Conservation (phyloP, 2,797 vertebrate genomes). For the Myotis daubentonii region DNA sequence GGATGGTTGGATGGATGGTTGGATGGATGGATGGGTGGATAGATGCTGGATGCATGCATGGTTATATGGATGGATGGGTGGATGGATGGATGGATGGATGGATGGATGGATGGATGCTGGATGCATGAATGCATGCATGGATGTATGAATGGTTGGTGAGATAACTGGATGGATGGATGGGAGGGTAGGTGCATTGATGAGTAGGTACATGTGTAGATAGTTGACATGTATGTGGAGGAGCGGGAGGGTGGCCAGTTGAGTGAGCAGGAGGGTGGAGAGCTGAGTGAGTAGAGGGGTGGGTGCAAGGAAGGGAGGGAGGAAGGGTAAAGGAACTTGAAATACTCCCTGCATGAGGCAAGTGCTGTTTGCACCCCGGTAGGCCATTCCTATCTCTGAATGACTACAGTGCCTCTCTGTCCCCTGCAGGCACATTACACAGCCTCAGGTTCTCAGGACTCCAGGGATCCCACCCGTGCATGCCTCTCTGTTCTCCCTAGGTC, state of each 20-base stretch:
- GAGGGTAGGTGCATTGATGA: not conserved
- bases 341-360: too few relatives aligned
- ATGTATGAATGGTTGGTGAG: not conserved
- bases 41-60: too few relatives aligned
- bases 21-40: not conserved
- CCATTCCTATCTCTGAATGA: not conserved
- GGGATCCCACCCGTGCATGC: not conserved
- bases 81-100: too few relatives aligned
- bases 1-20: too few relatives aligned
- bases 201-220: not conserved
- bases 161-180: not conserved
- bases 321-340: not conserved
- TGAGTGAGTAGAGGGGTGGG: not conserved
- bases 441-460: not conserved
- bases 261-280: not conserved
- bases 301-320: not conserved
- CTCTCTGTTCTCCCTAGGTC: not conserved
- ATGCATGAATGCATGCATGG: not conserved
- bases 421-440: rapidly evolving
- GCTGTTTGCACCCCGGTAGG: not conserved
- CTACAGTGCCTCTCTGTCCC: not conserved
- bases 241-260: not conserved
- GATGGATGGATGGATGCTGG: too few relatives aligned
- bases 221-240: too few relatives aligned
- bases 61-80: too few relatives aligned